Evolutionary conservation across 2,797 vertebrate genomes (phyloP).

Genomic region (Gobio occitaniae): DNA sequence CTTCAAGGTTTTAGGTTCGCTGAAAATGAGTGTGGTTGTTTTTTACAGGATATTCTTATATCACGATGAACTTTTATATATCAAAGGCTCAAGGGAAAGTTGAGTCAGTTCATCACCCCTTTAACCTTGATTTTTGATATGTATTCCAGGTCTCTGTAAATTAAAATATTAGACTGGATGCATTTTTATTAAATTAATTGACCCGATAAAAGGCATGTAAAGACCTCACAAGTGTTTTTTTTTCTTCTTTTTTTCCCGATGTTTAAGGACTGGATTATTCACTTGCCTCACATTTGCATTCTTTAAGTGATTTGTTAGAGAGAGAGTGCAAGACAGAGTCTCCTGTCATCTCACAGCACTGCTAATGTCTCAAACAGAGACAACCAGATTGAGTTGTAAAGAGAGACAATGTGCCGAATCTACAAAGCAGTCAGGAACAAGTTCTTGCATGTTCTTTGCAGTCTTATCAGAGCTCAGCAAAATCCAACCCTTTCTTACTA

Average conservation of each 20-base stretch:
- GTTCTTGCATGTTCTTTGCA: conserved; percentile 30
- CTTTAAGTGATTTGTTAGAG: conserved; percentile 6
- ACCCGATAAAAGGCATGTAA: background rate
- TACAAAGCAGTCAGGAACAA: conserved; percentile 38
- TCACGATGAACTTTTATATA: too few relatives aligned
- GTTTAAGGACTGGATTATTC: background rate
- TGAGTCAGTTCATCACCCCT: too few relatives aligned
- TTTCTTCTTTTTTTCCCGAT: background rate
- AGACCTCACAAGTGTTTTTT: background rate
- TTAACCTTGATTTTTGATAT: background rate
- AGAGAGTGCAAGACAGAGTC: background rate
- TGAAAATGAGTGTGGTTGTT: too few relatives aligned
- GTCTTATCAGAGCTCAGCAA: conserved; percentile 50
- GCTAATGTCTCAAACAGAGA: conserved; percentile 40
- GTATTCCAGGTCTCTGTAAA: background rate
- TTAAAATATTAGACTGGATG: background rate
- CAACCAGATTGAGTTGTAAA: conserved; percentile 41
- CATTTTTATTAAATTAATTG: background rate
- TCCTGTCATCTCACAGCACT: background rate
- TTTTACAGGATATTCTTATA: too few relatives aligned
- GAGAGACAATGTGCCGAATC: conserved; percentile 42
- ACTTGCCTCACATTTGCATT: background rate
- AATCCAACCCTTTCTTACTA: conserved; percentile 36
- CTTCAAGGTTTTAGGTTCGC: too few relatives aligned
- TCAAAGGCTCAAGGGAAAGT: too few relatives aligned